Base-by-base conservation (phyloP, 2,797 vertebrate species). In the Tarsius wallacei region DNA sequence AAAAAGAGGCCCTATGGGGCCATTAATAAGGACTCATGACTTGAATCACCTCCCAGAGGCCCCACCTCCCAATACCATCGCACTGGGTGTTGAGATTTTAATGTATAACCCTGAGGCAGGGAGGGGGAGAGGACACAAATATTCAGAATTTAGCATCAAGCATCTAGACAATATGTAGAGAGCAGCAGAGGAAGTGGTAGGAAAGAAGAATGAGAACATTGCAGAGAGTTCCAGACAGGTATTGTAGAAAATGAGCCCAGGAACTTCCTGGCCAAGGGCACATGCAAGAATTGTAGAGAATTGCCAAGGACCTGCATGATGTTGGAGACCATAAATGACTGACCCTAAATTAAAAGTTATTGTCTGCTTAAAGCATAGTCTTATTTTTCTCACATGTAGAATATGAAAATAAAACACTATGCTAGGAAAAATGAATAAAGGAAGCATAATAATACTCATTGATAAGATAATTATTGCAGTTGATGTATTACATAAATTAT, bases 391-490 rank as follows among this genome's bases (percentile, higher is more conserved):
- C 47, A 33, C 64, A 78, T 42, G 17, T 61, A 33, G 17, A 70
- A 81, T 8, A 42, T 4, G 31, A 15, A 59, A 47, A 66, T 42
- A 31, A 68, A 9, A 2, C 2, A 53, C 42, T 42, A 24, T 16
- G 15, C 28, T 84, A 87, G 31, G 4, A 61, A 64, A 78, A 66
- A 80, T 22, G 22, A 77, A 73, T 64, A 82, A 71, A 66, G 19
- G 86, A 59, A 68, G 26, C 57, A 28, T 84, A 87, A 84, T 22
- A 80, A 53, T 76, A 3, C 0, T 63, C 68, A 78, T 13, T 3
- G 36, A 83, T 74, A 90, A 87, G 80, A 64, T 77, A 78, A 83
- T 53, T 70, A 24, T 47, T 51, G 59, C 53, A 5, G 3, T 63
- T 85, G 1, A 3, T 64, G 7, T 47, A 47, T 33, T 42, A 28